These are phyloP conservation scores for Steinernema scapterisci DNA, from an alignment of 2,888 invertebrate genomes.

Conservation along the genomic window DNA sequence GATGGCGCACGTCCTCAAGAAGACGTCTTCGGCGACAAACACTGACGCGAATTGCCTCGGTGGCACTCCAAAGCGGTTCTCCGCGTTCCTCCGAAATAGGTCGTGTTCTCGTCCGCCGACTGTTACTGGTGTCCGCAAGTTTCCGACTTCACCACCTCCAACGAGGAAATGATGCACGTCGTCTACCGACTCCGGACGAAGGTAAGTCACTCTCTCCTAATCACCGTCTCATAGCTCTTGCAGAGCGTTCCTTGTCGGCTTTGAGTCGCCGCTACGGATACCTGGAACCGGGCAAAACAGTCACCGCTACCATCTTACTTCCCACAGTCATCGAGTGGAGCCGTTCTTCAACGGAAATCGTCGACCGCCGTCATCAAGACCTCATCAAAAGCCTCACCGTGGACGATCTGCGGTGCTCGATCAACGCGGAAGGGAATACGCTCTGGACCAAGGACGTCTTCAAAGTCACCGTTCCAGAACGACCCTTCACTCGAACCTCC, in stretches of 20 bases:
- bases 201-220: neutral
- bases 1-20: slow-evolving; percentile 7
- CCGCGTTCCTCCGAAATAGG: slow-evolving; percentile 13
- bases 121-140: slow-evolving; percentile 34
- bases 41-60: neutral
- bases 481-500: slow-evolving; percentile 28
- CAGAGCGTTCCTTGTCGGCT: neutral
- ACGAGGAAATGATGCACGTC: slow-evolving; percentile 29
- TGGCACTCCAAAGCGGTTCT: neutral
- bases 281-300: neutral
- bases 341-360: slow-evolving; percentile 32
- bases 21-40: neutral
- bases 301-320: slow-evolving; percentile 19
- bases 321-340: slow-evolving; percentile 33
- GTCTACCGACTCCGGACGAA: slow-evolving; percentile 31
- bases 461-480: slow-evolving; percentile 13
- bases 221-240: too few species aligned
- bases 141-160: slow-evolving; percentile 15
- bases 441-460: slow-evolving; percentile 26
- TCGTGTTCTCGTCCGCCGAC: slow-evolving; percentile 31
- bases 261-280: slow-evolving; percentile 27
- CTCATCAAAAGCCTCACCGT: slow-evolving; percentile 33
- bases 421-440: neutral
- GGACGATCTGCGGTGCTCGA: neutral
- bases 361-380: slow-evolving; percentile 33